These are phyloP conservation scores for Dermatophagoides farinae DNA, from an alignment of 1,140 invertebrate genomes.

Conservation along the genomic window DNA sequence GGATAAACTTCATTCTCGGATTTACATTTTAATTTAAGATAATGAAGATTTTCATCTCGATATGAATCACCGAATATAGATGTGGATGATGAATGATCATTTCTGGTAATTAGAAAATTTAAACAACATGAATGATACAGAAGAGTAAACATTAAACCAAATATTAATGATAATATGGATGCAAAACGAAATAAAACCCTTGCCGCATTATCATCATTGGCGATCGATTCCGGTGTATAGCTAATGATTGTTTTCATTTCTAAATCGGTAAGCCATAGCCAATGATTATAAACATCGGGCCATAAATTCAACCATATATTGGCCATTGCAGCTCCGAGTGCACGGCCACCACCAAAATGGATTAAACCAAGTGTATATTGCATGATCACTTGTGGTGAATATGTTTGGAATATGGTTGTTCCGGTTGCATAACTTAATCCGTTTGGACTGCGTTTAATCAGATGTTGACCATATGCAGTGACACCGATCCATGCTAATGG, in stretches of 20 bases:
- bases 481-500: slow-evolving; percentile 18
- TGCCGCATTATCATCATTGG: not conserved
- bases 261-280: slow-evolving; percentile 10
- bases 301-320: slow-evolving; percentile 10
- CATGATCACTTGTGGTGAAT: slow-evolving; percentile 12
- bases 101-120: not conserved
- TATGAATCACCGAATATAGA: no score
- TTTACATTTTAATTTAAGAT: not conserved
- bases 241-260: not conserved
- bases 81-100: not conserved
- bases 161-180: not conserved
- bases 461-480: slow-evolving; percentile 19
- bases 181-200: slow-evolving; percentile 9
- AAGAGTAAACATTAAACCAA: slow-evolving; percentile 1
- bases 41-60: not conserved
- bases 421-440: slow-evolving; percentile 6
- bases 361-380: slow-evolving; percentile 19
- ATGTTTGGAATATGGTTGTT: slow-evolving; percentile 8
- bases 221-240: not conserved
- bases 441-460: slow-evolving; percentile 12
- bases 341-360: slow-evolving; percentile 19
- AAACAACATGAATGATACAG: slow-evolving; percentile 12
- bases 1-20: slow-evolving; percentile 3
- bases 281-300: not conserved
- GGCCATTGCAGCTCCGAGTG: not conserved